Percentiles rank a stretch among this genome's conserved stretches.
Evolutionary conservation across 2,113 vertebrate species (phyloP).

Genomic region (Paradisaea rubra): DNA sequence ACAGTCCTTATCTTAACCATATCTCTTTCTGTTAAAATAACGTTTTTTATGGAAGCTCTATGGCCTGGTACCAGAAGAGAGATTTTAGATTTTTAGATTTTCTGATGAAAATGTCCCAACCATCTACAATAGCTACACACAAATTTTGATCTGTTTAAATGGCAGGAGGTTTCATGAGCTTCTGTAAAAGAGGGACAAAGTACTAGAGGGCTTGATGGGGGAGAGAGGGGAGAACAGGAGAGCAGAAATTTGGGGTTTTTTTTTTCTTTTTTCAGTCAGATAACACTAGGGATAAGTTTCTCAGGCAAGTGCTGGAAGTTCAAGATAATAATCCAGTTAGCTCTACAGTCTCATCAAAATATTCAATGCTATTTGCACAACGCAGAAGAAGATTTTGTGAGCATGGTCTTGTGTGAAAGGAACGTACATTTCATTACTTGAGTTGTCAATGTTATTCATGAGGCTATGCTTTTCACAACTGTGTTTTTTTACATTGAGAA

Average conservation of each 20-base stretch:
- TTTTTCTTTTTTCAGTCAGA: neutral
- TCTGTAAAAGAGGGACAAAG: neutral
- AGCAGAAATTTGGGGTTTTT: neutral
- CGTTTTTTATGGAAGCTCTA: neutral
- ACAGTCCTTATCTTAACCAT: neutral
- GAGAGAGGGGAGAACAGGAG: accelerated
- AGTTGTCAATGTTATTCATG: neutral
- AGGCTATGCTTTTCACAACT: neutral
- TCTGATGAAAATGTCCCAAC: accelerated
- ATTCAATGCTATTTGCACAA: neutral
- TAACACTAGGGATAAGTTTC: neutral
- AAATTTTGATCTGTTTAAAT: neutral
- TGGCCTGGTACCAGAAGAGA: accelerated
- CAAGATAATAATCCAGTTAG: neutral
- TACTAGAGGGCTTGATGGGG: accelerated
- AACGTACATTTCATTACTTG: neutral
- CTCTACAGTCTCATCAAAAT: neutral
- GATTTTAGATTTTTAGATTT: neutral
- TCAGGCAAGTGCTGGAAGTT: neutral
- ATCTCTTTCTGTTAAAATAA: neutral
- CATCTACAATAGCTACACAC: neutral
- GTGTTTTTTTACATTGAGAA: neutral
- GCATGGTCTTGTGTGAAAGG: neutral
- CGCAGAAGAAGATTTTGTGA: neutral
- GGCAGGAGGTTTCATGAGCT: neutral